Percentiles rank a stretch among this genome's conserved stretches.
Evolutionary conservation across 2,797 vertebrate species (phyloP).

Genomic region (Crenichthys baileyi): DNA sequence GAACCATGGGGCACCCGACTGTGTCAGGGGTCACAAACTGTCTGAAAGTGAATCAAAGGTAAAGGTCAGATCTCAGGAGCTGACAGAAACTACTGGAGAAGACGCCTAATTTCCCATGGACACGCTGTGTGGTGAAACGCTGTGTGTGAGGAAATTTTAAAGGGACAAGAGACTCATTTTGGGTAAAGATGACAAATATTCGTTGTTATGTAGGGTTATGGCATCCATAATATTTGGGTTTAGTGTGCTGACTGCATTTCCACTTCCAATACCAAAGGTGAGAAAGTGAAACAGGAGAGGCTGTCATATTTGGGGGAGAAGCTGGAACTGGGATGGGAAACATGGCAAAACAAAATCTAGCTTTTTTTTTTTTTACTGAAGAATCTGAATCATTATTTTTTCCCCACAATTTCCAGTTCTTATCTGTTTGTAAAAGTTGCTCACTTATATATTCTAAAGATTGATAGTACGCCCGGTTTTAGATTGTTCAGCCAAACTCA

Average conservation of each 20-base stretch:
- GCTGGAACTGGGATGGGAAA: background rate
- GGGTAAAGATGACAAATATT: background rate
- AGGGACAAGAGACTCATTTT: background rate
- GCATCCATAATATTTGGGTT: background rate
- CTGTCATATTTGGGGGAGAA: background rate
- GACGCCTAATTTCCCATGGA: background rate
- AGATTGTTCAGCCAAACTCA: background rate
- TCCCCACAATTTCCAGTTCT: background rate
- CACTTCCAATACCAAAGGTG: background rate
- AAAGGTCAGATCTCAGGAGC: background rate
- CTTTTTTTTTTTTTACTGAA: background rate
- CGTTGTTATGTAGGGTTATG: background rate
- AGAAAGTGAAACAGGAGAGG: background rate
- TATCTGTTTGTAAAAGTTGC: background rate
- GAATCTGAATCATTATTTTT: background rate
- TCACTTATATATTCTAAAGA: too few relatives aligned
- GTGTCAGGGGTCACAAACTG: background rate
- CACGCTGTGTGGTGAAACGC: conserved; percentile 2
- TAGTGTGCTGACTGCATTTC: conserved; percentile 1
- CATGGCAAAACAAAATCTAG: background rate
- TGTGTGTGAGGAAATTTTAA: conserved; percentile 4
- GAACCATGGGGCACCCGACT: background rate
- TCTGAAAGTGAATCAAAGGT: background rate
- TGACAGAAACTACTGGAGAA: background rate
- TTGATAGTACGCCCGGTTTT: background rate